Evolutionary conservation across 2,888 invertebrate species (phyloP).

Genomic region (Dyspetes luteomarginatus): DNA sequence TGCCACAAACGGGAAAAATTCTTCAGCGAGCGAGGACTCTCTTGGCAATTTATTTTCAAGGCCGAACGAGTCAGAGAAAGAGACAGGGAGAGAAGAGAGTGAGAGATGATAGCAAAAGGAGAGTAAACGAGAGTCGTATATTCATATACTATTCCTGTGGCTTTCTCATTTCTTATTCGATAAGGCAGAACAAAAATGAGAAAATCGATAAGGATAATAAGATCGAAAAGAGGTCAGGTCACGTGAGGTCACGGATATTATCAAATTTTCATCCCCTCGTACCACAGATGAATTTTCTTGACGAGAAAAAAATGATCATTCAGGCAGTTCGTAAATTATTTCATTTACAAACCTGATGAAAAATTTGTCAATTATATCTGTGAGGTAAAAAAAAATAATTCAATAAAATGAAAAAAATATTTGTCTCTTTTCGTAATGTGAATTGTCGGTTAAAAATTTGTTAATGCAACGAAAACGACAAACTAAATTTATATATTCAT

Average conservation of each 20-base stretch:
- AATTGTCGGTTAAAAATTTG: too few relatives aligned
- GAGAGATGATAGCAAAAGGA: not conserved
- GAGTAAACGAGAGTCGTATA: not conserved
- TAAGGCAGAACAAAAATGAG: slow-evolving; percentile 7
- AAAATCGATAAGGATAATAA: not conserved
- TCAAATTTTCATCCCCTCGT: not conserved
- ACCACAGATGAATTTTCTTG: not conserved
- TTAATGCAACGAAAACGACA: too few relatives aligned
- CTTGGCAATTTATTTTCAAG: slow-evolving; percentile 58
- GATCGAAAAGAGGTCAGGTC: slow-evolving; percentile 45
- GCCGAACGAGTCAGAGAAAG: not conserved
- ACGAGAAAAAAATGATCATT: too few relatives aligned
- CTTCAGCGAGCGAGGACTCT: slow-evolving; percentile 28
- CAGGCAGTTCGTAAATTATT: too few relatives aligned
- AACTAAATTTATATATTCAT: too few relatives aligned
- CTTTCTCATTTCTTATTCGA: slow-evolving; percentile 36
- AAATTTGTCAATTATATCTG: too few relatives aligned
- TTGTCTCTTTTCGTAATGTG: too few relatives aligned
- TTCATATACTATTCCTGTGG: slow-evolving; percentile 11
- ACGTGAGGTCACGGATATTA: not conserved
- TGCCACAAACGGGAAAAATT: slow-evolving; percentile 25
- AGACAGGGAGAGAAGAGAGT: not conserved
- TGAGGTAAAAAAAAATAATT: too few relatives aligned
- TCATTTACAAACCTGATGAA: too few relatives aligned
- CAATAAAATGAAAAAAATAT: too few relatives aligned